phyloP scores from a whole-genome alignment of 2,888 invertebrate species.

The Eustalomyia histrio region DNA sequence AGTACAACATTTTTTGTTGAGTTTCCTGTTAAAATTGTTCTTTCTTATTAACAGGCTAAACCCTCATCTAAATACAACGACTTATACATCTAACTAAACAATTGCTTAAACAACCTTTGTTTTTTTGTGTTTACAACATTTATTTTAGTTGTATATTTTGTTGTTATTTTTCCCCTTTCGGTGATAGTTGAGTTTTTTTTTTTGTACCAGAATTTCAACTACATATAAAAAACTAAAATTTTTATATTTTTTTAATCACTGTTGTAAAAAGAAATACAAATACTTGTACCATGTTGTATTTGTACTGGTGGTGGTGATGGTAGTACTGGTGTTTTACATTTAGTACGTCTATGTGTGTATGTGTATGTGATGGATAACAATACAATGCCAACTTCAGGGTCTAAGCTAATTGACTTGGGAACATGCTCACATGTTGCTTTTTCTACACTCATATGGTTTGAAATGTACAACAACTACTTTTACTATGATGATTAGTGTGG shows the following conservation, averaged over 20 bases:
- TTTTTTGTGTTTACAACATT: too few species aligned
- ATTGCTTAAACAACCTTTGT: background rate
- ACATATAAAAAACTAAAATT: background rate
- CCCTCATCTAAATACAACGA: background rate
- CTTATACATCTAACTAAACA: background rate
- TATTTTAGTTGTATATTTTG: too few species aligned
- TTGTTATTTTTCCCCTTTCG: background rate
- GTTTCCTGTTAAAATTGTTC: conserved; percentile 4
- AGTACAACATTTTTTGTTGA: conserved; percentile 2
- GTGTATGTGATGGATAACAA: conserved; percentile 49
- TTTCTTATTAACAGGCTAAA: conserved; percentile 11
- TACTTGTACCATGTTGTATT: conserved; percentile 10
- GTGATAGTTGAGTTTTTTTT: background rate
- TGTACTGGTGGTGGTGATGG: conserved; percentile 19
- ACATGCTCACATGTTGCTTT: conserved; percentile 68
- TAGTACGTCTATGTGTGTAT: background rate
- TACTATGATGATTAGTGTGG: background rate
- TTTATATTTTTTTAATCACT: background rate
- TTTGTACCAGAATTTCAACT: background rate
- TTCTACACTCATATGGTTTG: background rate
- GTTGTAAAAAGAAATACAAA: conserved; percentile 13
- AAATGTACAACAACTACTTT: conserved; percentile 19
- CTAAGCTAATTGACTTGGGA: conserved; percentile 69
- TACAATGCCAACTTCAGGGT: conserved; percentile 68
- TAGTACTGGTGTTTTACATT: background rate